Evolutionary conservation across 2,113 vertebrate species (phyloP).

Genomic region (Gasterosteus nipponicus): DNA sequence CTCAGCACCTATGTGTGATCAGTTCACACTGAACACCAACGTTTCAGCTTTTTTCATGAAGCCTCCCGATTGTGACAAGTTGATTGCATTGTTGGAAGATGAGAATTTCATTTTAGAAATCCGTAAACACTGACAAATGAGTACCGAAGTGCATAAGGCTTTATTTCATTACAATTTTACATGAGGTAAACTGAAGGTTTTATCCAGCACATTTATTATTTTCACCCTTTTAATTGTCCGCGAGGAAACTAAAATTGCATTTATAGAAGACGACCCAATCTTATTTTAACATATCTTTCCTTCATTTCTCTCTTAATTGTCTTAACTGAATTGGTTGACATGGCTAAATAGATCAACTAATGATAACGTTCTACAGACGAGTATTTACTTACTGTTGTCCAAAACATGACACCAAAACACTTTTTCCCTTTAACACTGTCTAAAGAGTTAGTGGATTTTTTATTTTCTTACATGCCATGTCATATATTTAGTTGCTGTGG

Average conservation of each 20-base stretch:
- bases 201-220: conserved; percentile 2
- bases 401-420: conserved; percentile 21
- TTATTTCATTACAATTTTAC: background rate
- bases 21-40: background rate
- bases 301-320: conserved; percentile 13
- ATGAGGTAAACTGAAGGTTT: background rate
- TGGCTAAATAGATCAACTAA: conserved; percentile 16
- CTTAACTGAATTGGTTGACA: conserved; percentile 21
- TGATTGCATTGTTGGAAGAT: background rate
- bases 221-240: conserved; percentile 1
- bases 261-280: background rate
- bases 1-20: background rate
- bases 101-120: background rate
- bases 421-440: conserved; percentile 1
- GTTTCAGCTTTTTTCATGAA: background rate
- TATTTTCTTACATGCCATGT: conserved; percentile 3
- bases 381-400: conserved; percentile 1
- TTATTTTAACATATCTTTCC: background rate
- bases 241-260: conserved; percentile 5
- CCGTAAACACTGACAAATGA: background rate
- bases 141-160: background rate
- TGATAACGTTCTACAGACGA: background rate
- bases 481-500: background rate
- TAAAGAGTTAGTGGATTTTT: background rate
- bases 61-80: background rate